Conservation (phyloP, 2,888 invertebrate species). For the Drosophila nigritarsus region DNA sequence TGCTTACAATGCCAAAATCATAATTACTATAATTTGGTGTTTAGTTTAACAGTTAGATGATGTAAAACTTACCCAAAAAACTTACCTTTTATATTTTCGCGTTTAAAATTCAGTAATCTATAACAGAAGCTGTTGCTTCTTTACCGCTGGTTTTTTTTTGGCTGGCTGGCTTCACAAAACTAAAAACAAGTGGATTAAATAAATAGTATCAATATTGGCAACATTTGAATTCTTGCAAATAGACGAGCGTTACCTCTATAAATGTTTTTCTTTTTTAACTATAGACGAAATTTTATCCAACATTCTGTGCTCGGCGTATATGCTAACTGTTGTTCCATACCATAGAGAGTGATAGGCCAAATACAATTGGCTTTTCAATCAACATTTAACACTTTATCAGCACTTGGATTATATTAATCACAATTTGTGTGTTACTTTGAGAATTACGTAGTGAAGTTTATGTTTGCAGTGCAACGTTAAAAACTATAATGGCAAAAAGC, state of each 20-base stretch:
- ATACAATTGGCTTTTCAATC: neutral
- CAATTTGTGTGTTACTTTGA: slow-evolving; percentile 7
- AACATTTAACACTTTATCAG: neutral
- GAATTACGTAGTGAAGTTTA: slow-evolving; percentile 15
- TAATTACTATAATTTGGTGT: slow-evolving; percentile 16
- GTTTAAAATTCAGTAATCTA: neutral
- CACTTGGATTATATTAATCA: neutral
- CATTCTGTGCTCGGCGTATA: slow-evolving; percentile 9
- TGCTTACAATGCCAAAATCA: slow-evolving; percentile 35
- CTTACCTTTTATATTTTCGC: slow-evolving; percentile 25
- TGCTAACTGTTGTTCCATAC: slow-evolving; percentile 33
- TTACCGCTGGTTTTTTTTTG: slow-evolving; percentile 5
- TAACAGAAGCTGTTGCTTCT: neutral
- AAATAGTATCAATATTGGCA: neutral
- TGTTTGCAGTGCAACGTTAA: slow-evolving; percentile 56
- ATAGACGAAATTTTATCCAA: slow-evolving; percentile 6
- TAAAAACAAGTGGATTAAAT: slow-evolving; percentile 15
- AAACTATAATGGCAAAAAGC: slow-evolving; percentile 66
- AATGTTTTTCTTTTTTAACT: neutral
- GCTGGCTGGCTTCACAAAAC: slow-evolving; percentile 12
- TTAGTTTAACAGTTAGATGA: slow-evolving; percentile 10
- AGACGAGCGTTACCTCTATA: slow-evolving; percentile 23
- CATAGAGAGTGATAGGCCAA: slow-evolving; percentile 1
- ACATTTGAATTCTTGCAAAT: slow-evolving; percentile 1
- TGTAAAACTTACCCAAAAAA: slow-evolving; percentile 4